Percentiles rank a stretch among this genome's conserved stretches.
Conservation (phyloP, 2,797 vertebrate species). For the Trichosurus vulpecula region DNA sequence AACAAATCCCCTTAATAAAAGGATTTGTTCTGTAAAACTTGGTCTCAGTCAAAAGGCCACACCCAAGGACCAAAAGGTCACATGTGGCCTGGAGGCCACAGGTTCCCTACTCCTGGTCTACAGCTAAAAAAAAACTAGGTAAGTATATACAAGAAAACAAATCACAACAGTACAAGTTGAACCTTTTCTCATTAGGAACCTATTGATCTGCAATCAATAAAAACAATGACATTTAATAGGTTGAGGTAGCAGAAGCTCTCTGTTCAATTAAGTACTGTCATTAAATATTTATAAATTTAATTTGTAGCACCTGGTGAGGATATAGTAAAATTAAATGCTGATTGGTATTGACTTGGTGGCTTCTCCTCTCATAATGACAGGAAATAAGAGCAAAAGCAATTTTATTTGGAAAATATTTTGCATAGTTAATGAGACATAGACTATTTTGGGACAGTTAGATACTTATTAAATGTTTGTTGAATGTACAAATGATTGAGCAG, state of each 20-base stretch:
- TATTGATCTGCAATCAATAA: conserved; percentile 43
- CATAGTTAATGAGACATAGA: not conserved
- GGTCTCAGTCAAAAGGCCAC: too few species aligned
- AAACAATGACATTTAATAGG: conserved; percentile 38
- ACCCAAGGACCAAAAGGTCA: too few species aligned
- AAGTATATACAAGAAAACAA: conserved; percentile 14
- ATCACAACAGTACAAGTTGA: conserved; percentile 20
- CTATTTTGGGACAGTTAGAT: not conserved
- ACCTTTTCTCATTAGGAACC: conserved; percentile 39
- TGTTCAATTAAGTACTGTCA: conserved; percentile 59
- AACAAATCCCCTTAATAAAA: too few species aligned
- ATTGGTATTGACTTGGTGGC: conserved; percentile 58
- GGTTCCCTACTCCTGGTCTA: not conserved
- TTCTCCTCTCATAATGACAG: conserved; percentile 10
- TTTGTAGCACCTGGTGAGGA: conserved; percentile 63
- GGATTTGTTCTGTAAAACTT: too few species aligned
- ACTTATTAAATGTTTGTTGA: not conserved
- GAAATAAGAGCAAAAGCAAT: not conserved
- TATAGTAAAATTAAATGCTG: conserved; percentile 66
- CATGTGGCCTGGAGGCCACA: too few species aligned
- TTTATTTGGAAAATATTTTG: not conserved
- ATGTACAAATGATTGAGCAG: not conserved
- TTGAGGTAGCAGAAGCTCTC: conserved; percentile 30
- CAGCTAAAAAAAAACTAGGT: not conserved
- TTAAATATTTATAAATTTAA: conserved; percentile 74